Conservation (phyloP, 1,140 invertebrate genomes). For the Bombus balteatus region DNA sequence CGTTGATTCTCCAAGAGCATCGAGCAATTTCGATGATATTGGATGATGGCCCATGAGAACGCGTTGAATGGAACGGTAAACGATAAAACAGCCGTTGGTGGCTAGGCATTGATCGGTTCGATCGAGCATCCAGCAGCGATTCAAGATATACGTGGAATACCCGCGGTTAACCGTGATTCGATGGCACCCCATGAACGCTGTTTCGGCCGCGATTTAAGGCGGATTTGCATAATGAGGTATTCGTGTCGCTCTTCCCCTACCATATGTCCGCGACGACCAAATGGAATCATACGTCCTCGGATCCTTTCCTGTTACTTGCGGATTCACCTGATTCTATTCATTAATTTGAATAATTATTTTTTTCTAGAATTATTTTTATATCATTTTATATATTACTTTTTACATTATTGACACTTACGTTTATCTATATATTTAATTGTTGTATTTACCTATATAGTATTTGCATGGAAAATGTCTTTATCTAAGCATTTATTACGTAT, state of each 20-base stretch:
- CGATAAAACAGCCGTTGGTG: not conserved
- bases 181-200: slow-evolving; percentile 4
- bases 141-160: slow-evolving; percentile 3
- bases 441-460: too few species aligned
- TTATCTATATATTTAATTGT: too few species aligned
- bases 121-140: slow-evolving; percentile 16
- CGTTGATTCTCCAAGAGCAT: not conserved
- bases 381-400: too few species aligned
- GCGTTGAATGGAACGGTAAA: not conserved
- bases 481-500: too few species aligned
- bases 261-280: not conserved
- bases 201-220: slow-evolving; percentile 41
- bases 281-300: not conserved
- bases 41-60: not conserved
- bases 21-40: not conserved
- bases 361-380: not conserved
- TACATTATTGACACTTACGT: too few species aligned
- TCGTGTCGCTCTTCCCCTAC: slow-evolving; percentile 8
- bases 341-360: not conserved
- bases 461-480: too few species aligned
- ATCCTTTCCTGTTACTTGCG: not conserved
- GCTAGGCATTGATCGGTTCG: not conserved
- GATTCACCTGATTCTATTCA: not conserved
- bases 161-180: slow-evolving; percentile 37
- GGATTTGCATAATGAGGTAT: slow-evolving; percentile 52